Conservation (phyloP, 2,113 vertebrate species). For the chimpanzee (Pan troglodytes) region NHGRI_mPanTro3-v2.1_pri NC_072398.2:225824001-225824500, state of each 20-base stretch:
- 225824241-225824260: constrained; percentile 24
- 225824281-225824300: constrained; percentile 78
- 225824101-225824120: constrained; percentile 83
- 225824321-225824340: constrained; percentile 75
- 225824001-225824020: constrained; percentile 85
- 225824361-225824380: constrained; percentile 74
- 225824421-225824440: constrained; percentile 75
- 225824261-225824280: constrained; percentile 81
- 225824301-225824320: constrained; percentile 71
- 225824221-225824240: constrained; percentile 20
- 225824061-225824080: constrained; percentile 97
- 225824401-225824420: constrained; percentile 75
- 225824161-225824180: constrained; percentile 94
- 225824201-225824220: constrained; percentile 28
- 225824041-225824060: constrained; percentile 97
- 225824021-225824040: constrained; percentile 96
- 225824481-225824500: background rate
- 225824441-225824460: constrained; percentile 79
- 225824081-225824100: constrained; percentile 70
- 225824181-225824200: constrained; percentile 80
- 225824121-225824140: constrained; percentile 92
- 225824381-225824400: constrained; percentile 81
- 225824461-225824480: constrained; percentile 78
- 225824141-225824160: constrained; percentile 89
- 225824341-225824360: constrained; percentile 76